Evolutionary conservation across 2,888 invertebrate species (phyloP).

Genomic region (Choristoneura rosaceana): DNA sequence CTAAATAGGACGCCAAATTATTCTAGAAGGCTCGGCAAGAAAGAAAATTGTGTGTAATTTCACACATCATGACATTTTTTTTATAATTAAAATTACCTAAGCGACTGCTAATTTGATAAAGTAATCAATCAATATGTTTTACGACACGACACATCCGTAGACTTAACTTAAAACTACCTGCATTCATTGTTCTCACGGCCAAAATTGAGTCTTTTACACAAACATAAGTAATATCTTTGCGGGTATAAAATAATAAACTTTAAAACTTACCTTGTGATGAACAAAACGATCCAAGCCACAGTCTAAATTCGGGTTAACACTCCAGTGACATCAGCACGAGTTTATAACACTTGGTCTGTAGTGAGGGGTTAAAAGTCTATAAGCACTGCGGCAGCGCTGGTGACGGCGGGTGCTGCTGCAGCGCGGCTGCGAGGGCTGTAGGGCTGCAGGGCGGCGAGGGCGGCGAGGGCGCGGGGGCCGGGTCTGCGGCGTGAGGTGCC

Average conservation of each 20-base stretch:
- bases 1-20: neutral
- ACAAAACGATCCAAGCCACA: slow-evolving; percentile 80
- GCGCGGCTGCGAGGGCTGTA: slow-evolving; percentile 8
- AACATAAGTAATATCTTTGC: neutral
- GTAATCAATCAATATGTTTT: neutral
- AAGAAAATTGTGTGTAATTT: neutral
- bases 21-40: neutral
- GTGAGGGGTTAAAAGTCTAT: slow-evolving; percentile 57
- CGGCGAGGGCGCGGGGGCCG: slow-evolving; percentile 50
- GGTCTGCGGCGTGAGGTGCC: slow-evolving; percentile 66
- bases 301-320: slow-evolving; percentile 80
- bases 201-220: neutral
- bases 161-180: neutral
- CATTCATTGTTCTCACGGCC: neutral
- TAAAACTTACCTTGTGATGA: slow-evolving; percentile 71
- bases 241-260: neutral
- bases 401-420: slow-evolving; percentile 23
- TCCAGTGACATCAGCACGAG: slow-evolving; percentile 80
- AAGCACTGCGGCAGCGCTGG: slow-evolving; percentile 56
- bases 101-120: neutral
- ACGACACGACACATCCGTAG: neutral
- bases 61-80: too few species aligned
- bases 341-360: slow-evolving; percentile 78
- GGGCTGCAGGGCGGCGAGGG: neutral
- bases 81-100: neutral